phyloP scores from a whole-genome alignment of 2,113 vertebrate genomes.

The Lamprologus sp. region DNA sequence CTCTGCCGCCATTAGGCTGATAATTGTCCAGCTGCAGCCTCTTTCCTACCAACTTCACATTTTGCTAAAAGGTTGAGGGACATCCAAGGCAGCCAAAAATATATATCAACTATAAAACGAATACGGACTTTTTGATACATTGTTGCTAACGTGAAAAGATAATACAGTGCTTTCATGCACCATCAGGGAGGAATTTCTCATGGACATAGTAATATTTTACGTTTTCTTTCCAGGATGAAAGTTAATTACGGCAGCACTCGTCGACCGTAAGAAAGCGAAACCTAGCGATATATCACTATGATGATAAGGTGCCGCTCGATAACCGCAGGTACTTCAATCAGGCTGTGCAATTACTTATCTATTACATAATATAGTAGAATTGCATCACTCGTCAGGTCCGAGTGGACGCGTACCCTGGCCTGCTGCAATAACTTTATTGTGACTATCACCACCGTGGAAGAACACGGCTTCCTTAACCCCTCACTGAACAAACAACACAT shows the following conservation, averaged over 20 bases:
- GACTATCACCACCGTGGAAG: neutral
- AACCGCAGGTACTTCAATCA: neutral
- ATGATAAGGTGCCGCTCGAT: neutral
- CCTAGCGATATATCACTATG: neutral
- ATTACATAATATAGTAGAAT: neutral
- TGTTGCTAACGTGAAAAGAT: constrained; percentile 47
- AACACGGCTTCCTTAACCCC: neutral
- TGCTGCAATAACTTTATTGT: neutral
- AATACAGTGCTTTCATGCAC: constrained; percentile 37
- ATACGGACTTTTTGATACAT: neutral
- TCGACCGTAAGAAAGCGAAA: neutral
- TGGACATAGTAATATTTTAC: neutral
- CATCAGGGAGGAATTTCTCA: constrained; percentile 50
- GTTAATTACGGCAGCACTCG: neutral
- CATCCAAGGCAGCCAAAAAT: neutral
- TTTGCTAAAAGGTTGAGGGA: neutral
- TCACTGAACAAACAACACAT: constrained; percentile 1
- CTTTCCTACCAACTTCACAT: constrained; percentile 15
- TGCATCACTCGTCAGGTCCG: neutral
- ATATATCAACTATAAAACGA: neutral
- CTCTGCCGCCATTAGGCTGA: constrained; percentile 34
- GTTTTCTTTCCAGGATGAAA: neutral
- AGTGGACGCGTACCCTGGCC: neutral
- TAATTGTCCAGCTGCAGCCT: constrained; percentile 47
- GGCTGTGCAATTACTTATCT: neutral